phyloP scores from a whole-genome alignment of 2,113 vertebrate genomes.

The Charina bottae region DNA sequence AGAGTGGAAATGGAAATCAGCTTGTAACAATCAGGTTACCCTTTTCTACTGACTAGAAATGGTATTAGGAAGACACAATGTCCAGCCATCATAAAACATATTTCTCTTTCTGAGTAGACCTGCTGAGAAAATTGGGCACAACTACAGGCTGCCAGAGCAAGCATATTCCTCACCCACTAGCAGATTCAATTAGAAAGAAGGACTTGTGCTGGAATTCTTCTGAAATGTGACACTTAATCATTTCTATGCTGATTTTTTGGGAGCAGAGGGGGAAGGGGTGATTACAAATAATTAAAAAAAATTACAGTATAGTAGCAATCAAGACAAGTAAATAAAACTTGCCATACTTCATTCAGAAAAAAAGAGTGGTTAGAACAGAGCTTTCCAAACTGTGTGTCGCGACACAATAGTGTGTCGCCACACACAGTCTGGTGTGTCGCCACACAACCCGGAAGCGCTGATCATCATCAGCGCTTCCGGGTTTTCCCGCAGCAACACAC shows the following conservation, averaged over 20 bases:
- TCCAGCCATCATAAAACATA: background rate
- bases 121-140: background rate
- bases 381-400: too few species aligned
- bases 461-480: too few species aligned
- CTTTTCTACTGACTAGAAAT: background rate
- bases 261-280: background rate
- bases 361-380: background rate
- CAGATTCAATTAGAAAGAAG: background rate
- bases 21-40: background rate
- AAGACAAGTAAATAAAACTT: background rate
- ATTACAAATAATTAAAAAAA: background rate
- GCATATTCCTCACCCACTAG: background rate
- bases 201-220: background rate
- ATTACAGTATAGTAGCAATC: background rate
- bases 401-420: too few species aligned
- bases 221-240: background rate
- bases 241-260: background rate
- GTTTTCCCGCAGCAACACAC: too few species aligned
- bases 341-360: background rate
- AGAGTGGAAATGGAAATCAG: background rate
- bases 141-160: background rate
- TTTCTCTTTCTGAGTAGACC: background rate
- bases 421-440: too few species aligned
- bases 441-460: too few species aligned
- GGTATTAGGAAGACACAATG: background rate